These are phyloP conservation scores for Hemicentrotus pulcherrimus DNA, from an alignment of 35 echinoderm and acorn worm genomes.

Conservation along the genomic window DNA sequence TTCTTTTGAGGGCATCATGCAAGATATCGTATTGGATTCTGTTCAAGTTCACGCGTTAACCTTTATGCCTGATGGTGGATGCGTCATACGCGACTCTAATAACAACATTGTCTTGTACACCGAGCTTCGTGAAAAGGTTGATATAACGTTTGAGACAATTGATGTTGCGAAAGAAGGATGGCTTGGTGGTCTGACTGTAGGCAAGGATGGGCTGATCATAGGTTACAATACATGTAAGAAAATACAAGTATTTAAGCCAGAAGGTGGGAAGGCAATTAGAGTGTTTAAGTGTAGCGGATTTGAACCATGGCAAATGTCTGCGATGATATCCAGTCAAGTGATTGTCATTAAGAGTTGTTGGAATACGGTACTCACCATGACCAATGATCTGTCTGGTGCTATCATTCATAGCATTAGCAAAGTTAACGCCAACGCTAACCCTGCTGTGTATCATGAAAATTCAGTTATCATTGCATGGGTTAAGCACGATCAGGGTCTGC, in stretches of 20 bases:
- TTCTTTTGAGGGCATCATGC: neutral
- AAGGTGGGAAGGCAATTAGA: neutral
- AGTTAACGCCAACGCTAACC: too few species aligned
- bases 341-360: neutral
- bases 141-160: neutral
- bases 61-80: neutral
- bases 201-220: neutral
- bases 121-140: neutral
- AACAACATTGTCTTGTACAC: neutral
- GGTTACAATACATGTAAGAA: neutral
- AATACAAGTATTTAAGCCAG: neutral
- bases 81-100: neutral
- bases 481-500: too few species aligned
- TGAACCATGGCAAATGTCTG: neutral
- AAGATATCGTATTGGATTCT: neutral
- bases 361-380: too few species aligned
- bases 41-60: neutral
- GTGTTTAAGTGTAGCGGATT: neutral
- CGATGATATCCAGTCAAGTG: neutral
- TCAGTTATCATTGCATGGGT: too few species aligned
- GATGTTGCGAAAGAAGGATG: neutral
- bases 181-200: neutral
- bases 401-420: too few species aligned
- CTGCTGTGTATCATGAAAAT: too few species aligned
- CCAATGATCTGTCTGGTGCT: too few species aligned